Evolutionary conservation across 2,888 invertebrate species (phyloP).

Genomic region (Hypsopygia costalis): DNA sequence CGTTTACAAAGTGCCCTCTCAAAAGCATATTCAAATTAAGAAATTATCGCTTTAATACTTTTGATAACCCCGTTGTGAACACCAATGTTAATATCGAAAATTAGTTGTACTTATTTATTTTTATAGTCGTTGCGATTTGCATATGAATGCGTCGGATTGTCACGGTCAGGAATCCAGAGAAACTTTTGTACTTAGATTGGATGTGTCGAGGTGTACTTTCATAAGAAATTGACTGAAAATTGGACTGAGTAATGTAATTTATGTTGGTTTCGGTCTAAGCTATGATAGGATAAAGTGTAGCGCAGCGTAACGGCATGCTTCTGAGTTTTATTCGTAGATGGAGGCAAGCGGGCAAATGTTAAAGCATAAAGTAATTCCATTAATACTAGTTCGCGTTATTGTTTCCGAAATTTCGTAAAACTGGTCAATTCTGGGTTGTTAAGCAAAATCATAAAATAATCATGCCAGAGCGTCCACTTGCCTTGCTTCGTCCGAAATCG

Average conservation of each 20-base stretch:
- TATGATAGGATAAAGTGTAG: slow-evolving; percentile 64
- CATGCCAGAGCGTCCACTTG: slow-evolving; percentile 35
- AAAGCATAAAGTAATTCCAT: no score
- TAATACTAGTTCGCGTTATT: background rate
- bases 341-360: background rate
- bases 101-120: slow-evolving; percentile 17
- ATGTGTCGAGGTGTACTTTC: slow-evolving; percentile 67
- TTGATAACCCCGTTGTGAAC: slow-evolving; percentile 18
- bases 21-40: slow-evolving; percentile 42
- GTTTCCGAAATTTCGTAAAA: slow-evolving; percentile 13
- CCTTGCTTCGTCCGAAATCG: slow-evolving; percentile 41
- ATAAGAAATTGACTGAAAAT: slow-evolving; percentile 77
- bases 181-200: slow-evolving; percentile 67
- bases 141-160: slow-evolving; percentile 28
- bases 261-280: slow-evolving; percentile 71
- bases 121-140: slow-evolving; percentile 21
- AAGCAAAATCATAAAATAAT: slow-evolving; percentile 21
- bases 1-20: slow-evolving; percentile 37
- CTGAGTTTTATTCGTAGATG: slow-evolving; percentile 46
- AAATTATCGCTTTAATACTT: slow-evolving; percentile 35
- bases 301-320: slow-evolving; percentile 73
- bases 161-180: slow-evolving; percentile 45
- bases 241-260: slow-evolving; percentile 78
- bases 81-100: slow-evolving; percentile 20
- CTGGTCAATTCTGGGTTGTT: slow-evolving; percentile 24